Base-by-base conservation (phyloP, 2,113 vertebrate species). In the Condylura cristata region DNA sequence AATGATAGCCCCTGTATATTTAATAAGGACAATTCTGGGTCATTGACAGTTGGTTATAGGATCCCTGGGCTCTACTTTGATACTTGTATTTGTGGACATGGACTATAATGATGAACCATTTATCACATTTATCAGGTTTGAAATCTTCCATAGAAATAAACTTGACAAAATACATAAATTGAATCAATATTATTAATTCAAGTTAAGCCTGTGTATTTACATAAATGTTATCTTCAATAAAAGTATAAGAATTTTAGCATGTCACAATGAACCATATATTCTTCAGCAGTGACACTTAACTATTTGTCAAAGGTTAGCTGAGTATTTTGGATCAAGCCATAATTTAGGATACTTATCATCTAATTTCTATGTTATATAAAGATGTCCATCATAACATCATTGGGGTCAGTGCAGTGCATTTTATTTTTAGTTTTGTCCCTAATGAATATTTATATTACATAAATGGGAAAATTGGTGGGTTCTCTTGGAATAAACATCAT, bases 401-500 rank as follows among this genome's bases (percentile, higher is more conserved):
- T 92, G 87, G 86, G 74, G 96, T 81, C 76, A 86, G 37, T 85
- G 81, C 48, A 66, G 71, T 96, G 63, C 46, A 58, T 56, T 61
- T 95, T 90, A 95, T 20, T 58, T 95, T 97, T 96, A 93, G 85
- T 96, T 95, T 96, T 4, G 0, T 80, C 91, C 92, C 91, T 70
- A 76, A 78, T 98, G 95, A 98, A 97, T 98, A 97, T 98, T 98
- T 98, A 97, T 96, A 32, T 94, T 95, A 85, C 51, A 61, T 95
- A 97, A 96, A 96, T 95, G 86, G 93, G 81, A 94, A 98, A 97
- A 97, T 96, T 63, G 1, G 60, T 96, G 81, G 48, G 89, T 95
- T 97, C 96, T 96, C 95, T 96, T 96, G 92, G 87, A 96, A 89
- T 95, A 98, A 97, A 97, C 81, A 95, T 94, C 96, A 98, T 98